Conservation (phyloP, 2,888 invertebrate species). For the Dolichopus griseipennis region DNA sequence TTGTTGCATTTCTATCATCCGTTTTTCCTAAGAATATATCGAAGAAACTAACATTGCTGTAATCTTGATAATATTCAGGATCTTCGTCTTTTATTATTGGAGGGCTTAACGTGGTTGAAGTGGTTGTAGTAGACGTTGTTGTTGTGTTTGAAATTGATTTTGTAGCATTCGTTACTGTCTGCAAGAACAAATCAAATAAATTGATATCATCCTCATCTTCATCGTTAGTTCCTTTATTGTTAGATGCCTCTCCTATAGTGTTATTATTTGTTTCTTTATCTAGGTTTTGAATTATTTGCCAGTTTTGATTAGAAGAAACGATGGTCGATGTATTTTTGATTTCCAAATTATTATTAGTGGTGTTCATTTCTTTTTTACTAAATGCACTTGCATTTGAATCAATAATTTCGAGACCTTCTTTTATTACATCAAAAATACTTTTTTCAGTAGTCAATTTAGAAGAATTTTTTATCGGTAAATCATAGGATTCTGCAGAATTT, state of each 20-base stretch:
- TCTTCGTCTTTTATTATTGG: slow-evolving; percentile 10
- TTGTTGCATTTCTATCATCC: not conserved
- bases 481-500: slow-evolving; percentile 5
- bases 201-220: slow-evolving; percentile 30
- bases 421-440: slow-evolving; percentile 36
- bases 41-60: not conserved
- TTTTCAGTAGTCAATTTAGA: slow-evolving; percentile 30
- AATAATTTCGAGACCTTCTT: slow-evolving; percentile 40
- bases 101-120: slow-evolving; percentile 16
- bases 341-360: slow-evolving; percentile 2
- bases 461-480: not conserved
- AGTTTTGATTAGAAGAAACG: slow-evolving; percentile 14
- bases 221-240: slow-evolving; percentile 12
- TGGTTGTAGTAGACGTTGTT: slow-evolving; percentile 11
- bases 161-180: slow-evolving; percentile 12
- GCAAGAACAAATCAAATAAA: slow-evolving; percentile 34
- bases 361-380: not conserved
- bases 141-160: slow-evolving; percentile 13
- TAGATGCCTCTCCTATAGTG: not conserved
- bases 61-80: not conserved
- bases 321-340: slow-evolving; percentile 13
- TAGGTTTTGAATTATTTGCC: slow-evolving; percentile 10
- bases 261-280: not conserved
- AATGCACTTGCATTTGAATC: slow-evolving; percentile 28
- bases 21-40: not conserved